phyloP scores from a whole-genome alignment of 2,113 vertebrate species.

The Gambusia affinis region DNA sequence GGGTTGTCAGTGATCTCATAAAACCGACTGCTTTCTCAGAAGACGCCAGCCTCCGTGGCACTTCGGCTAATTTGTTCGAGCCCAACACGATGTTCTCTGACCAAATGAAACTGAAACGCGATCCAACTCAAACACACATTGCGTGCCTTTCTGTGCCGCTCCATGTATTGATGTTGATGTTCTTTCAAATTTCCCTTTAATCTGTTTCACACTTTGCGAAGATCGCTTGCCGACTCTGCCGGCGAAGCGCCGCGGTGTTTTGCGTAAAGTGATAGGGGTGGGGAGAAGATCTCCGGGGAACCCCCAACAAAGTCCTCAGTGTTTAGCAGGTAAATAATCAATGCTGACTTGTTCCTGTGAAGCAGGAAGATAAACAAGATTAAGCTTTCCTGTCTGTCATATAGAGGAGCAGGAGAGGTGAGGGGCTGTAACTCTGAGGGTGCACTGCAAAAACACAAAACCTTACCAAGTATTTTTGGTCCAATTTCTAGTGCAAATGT shows the following conservation, averaged over 20 bases:
- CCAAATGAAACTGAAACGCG: slow-evolving; percentile 46
- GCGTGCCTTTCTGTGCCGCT: slow-evolving; percentile 12
- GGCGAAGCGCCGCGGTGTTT: slow-evolving; percentile 26
- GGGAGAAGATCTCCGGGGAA: slow-evolving; percentile 43
- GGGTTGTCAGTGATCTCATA: slow-evolving; percentile 62
- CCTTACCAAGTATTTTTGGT: too few species aligned
- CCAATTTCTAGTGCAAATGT: too few species aligned
- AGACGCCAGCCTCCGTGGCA: slow-evolving; percentile 36
- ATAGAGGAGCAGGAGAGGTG: slow-evolving; percentile 34
- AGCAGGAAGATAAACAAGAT: slow-evolving; percentile 73
- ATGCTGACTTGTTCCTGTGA: slow-evolving; percentile 65
- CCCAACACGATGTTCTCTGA: slow-evolving; percentile 45
- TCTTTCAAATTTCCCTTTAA: slow-evolving; percentile 29
- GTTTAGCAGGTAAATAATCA: slow-evolving; percentile 73
- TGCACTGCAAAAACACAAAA: too few species aligned
- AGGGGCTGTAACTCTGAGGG: slow-evolving; percentile 41
- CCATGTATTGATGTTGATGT: slow-evolving; percentile 25
- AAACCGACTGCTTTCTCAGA: slow-evolving; percentile 31
- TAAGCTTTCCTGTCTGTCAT: slow-evolving; percentile 49
- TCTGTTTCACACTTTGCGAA: slow-evolving; percentile 34
- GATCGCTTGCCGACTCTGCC: slow-evolving; percentile 2
- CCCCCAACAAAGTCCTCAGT: slow-evolving; percentile 52
- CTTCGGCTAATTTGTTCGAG: slow-evolving; percentile 50
- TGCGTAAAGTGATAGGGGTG: slow-evolving; percentile 39
- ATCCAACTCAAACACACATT: slow-evolving; percentile 51